A percentile compares a stretch with the other conserved stretches of the same genome.
phyloP scores from a whole-genome alignment of 2,113 vertebrate genomes.

The Chaetodon trifascialis region DNA sequence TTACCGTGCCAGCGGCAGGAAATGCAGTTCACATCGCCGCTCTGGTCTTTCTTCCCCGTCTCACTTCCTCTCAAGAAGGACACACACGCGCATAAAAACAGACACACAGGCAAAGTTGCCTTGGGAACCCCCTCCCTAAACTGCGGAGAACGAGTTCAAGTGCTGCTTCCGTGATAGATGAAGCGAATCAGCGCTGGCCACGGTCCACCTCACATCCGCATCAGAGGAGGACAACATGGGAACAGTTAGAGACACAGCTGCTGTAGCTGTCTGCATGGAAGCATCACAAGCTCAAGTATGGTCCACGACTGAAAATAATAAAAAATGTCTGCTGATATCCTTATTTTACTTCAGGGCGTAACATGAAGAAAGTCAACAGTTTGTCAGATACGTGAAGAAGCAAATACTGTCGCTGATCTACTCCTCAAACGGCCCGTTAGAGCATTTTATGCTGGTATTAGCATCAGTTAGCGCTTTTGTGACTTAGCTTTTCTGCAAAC shows the following conservation, averaged over 20 bases:
- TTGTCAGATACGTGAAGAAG: not conserved
- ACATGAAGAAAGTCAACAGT: not conserved
- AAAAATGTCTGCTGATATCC: not conserved
- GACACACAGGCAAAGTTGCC: conserved; percentile 31
- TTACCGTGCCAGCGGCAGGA: conserved; percentile 74
- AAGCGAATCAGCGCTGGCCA: conserved; percentile 56
- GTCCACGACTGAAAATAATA: not conserved
- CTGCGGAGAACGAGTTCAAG: conserved; percentile 29
- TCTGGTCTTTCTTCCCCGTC: conserved; percentile 64
- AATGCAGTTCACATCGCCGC: conserved; percentile 64
- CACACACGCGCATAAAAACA: not conserved
- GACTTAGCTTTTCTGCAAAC: not conserved
- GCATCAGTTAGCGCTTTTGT: not conserved
- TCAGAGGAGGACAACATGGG: conserved; percentile 48
- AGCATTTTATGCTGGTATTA: not conserved
- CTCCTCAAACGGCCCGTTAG: not conserved
- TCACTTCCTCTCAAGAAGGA: conserved; percentile 68
- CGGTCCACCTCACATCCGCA: conserved; percentile 55
- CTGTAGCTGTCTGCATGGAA: conserved; percentile 18
- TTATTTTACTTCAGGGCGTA: not conserved
- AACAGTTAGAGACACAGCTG: conserved; percentile 57
- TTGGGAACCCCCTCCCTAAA: conserved; percentile 45
- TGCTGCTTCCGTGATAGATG: conserved; percentile 53
- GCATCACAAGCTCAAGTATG: not conserved
- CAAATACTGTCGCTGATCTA: not conserved